Evolutionary conservation across 2,888 invertebrate genomes (phyloP), one percentile per base, ranked within the genome.

Genomic region (Rugalucina vietnamica): DNA sequence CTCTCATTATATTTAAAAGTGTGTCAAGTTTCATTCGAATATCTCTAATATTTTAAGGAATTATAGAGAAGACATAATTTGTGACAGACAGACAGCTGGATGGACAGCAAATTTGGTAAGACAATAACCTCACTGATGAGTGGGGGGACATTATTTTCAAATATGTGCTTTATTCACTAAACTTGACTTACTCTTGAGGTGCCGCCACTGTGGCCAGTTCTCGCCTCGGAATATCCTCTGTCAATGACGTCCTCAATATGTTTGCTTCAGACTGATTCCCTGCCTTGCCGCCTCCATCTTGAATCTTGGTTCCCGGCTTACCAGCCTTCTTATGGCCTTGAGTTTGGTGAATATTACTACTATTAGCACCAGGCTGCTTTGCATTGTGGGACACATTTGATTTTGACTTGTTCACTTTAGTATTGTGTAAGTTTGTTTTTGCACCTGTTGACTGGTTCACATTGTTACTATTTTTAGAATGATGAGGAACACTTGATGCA

Each of bases 141-240:
- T n/a, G n/a, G n/a, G n/a, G n/a, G n/a, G n/a, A n/a, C n/a, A n/a
- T n/a, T n/a, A n/a, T n/a, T n/a, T n/a, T n/a, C n/a, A n/a, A n/a
- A n/a, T n/a, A n/a, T n/a, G n/a, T n/a, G n/a, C n/a, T n/a, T n/a
- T 32, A 43, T 21, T 14, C 29, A 29, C 18, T 70, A n/a, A 70
- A 12, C 10, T 49, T 27, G 27, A 86, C 90, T 88, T 88, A 91
- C 91, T 90, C 89, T 74, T 91, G 91, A n/a, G 88, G 90, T 29
- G 82, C 76, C 14, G 91, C 91, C 4, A 81, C 79, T 4, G 87
- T 82, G n/a, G 81, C 82, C 37, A 86, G 83, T 60, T 86, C 84
- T 60, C 81, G 79, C 65, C 91, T 77, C 1, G 91, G 91, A 32
- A 90, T 57, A 83, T 91, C 91, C 73, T 91, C 91, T 8, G 84